phyloP scores from a whole-genome alignment of 2,888 invertebrate species.

The Ptychoptera albimana region DNA sequence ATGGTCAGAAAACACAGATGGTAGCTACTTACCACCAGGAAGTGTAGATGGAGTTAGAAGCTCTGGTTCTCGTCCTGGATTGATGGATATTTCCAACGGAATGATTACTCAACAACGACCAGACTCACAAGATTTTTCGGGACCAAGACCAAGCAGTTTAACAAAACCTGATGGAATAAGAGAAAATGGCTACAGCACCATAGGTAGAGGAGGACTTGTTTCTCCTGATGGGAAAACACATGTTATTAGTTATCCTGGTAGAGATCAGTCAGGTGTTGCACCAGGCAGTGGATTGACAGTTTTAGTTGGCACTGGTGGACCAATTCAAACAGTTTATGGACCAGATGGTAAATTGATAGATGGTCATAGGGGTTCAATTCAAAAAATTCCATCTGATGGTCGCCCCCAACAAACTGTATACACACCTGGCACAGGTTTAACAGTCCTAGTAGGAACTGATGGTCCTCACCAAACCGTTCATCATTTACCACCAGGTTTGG shows the following conservation, averaged over 20 bases:
- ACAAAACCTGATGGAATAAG: too few relatives aligned
- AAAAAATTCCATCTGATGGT: conserved; percentile 9
- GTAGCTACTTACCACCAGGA: too few relatives aligned
- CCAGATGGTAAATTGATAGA: conserved; percentile 8
- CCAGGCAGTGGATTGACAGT: conserved; percentile 12
- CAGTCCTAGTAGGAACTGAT: conserved; percentile 13
- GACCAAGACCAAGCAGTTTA: too few relatives aligned
- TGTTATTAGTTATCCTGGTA: conserved; percentile 7
- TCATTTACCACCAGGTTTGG: conserved; percentile 3
- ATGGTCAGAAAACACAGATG: too few relatives aligned
- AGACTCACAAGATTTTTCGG: too few relatives aligned
- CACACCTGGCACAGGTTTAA: conserved; percentile 9
- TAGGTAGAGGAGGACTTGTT: neutral
- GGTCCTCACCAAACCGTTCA: conserved; percentile 13
- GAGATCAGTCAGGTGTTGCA: conserved; percentile 9
- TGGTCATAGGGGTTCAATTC: conserved; percentile 3
- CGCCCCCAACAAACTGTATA: conserved; percentile 12
- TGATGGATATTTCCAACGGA: too few relatives aligned
- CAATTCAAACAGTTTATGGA: conserved; percentile 12
- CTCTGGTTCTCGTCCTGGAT: too few relatives aligned
- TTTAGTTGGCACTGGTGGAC: conserved; percentile 13
- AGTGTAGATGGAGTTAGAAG: too few relatives aligned
- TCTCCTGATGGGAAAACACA: conserved; percentile 2
- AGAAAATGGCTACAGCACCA: too few relatives aligned
- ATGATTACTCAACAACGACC: too few relatives aligned